Evolutionary conservation across 2,888 invertebrate genomes (phyloP).

Genomic region (Tiphia femorata): DNA sequence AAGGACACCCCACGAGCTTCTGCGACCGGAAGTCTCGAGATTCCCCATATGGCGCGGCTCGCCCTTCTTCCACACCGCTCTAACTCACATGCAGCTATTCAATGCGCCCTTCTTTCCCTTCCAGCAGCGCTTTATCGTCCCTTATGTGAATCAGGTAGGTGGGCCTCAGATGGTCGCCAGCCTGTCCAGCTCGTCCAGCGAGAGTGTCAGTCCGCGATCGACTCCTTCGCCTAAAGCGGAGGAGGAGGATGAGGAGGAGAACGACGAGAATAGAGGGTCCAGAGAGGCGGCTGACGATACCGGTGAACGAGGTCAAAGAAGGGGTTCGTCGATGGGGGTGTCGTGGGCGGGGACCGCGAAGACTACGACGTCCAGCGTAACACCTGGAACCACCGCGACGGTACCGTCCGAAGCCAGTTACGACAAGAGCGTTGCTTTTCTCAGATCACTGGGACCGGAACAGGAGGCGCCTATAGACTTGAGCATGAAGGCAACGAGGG

Average conservation of each 20-base stretch:
- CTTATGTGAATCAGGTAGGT: conserved; percentile 58
- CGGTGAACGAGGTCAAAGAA: conserved; percentile 7
- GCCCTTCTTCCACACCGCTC: conserved; percentile 60
- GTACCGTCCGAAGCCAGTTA: too few species aligned
- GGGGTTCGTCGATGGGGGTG: conserved; percentile 23
- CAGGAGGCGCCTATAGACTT: conserved; percentile 87
- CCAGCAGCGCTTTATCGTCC: conserved; percentile 61
- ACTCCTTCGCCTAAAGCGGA: conserved; percentile 63
- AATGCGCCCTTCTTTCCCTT: conserved; percentile 63
- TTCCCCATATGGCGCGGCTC: conserved; percentile 63
- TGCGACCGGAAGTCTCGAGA: conserved; percentile 59
- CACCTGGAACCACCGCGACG: conserved; percentile 2
- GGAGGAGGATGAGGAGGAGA: conserved; percentile 45
- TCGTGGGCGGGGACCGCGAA: too few species aligned
- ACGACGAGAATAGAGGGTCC: conserved; percentile 28
- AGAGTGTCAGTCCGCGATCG: conserved; percentile 60
- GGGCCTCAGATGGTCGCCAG: conserved; percentile 52
- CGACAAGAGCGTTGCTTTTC: conserved; percentile 61
- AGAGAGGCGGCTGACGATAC: conserved; percentile 23
- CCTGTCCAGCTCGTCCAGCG: conserved; percentile 59
- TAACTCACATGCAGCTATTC: conserved; percentile 62
- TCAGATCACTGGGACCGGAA: conserved; percentile 66
- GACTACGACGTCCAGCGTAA: background rate
- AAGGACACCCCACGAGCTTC: conserved; percentile 54
- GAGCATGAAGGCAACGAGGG: conserved; percentile 75